Evolutionary conservation across 2,888 invertebrate genomes (phyloP), one percentile per base, ranked within the genome.

Genomic region (Aporophyla nigra): DNA sequence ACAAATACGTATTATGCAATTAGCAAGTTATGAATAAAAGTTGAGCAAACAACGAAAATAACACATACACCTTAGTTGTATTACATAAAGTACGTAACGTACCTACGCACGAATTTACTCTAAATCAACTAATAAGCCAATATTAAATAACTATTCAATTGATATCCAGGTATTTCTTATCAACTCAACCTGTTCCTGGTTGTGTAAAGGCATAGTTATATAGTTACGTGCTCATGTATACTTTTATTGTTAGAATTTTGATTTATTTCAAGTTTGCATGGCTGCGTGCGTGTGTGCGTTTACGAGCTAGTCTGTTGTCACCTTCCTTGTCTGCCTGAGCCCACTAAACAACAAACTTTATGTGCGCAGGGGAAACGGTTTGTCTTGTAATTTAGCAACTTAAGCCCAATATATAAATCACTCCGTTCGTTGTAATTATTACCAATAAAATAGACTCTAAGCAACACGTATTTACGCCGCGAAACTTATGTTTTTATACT

Each of bases 251-350:
- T 79, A 79, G 76, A 43, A 62, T 74, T 61, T 84, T 88, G 87
- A 88, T 91, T 90, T 90, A 90, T 84, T 84, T 84, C 71, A 84
- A 69, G 82, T 89, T 86, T 88, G 90, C 91, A 91, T 91, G 91
- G 90, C 90, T 91, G 84, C 75, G 81, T 81, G 82, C 63, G 81
- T 68, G 40, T 79, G 84, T 70, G 77, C 78, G 80, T 92, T 93
- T 92, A 94, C 86, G 91, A 90, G 83, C 84, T 83, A 90, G 92
- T 89, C 91, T 90, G 92, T 93, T 93, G 93, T 93, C 93, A 91
- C 91, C 90, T 90, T 89, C 78, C 82, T 88, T 85, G 90, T 87
- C 86, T 76, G 75, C 80, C 81, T 72, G 78, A 69, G 71, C 78
- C 84, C 86, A 91, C 86, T 93, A 93, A 94, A 93, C 86, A 86